Base-by-base conservation (phyloP, 2,797 vertebrate species). In the Moxostoma hubbsi region DNA sequence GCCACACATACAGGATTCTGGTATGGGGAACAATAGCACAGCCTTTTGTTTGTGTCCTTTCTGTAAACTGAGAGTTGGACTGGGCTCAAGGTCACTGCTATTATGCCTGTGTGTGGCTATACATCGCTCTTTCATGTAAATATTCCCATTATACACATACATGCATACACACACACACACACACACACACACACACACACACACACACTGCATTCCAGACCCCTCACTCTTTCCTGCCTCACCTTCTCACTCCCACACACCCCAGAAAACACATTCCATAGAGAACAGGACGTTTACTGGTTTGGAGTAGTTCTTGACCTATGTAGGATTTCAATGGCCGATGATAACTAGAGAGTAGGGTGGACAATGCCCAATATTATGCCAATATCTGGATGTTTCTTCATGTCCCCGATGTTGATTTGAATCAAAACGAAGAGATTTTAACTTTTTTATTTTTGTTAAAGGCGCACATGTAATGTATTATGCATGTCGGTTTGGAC, bases 1-100 rank as follows among this genome's bases (percentile, higher is more conserved):
- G 62, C n/a, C 55, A 80, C 55, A 68, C 67, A 61, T 59, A 74
- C 71, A 86, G 82, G 88, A 88, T 84, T 89, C 82, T 69, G 73
- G 84, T 82, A 75, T 81, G 71, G 81, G 74, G 82, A 91, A 92
- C 87, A 90, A 90, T 90, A 82, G 79, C 9, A 49, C 82, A 87
- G 86, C 86, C 88, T 88, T 89, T 85, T 83, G 50, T 74, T 67
- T 46, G 54, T 81, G 70, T 86, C 72, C 36, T 80, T 79, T 83
- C 82, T 51, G 78, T 78, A 83, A 83, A 79, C 76, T 15, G 62
- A 68, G 75, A 72, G 62, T 68, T 68, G 71, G 75, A 85, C 81
- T 79, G 43, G 81, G 77, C 73, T 80, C 85, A 87, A 90, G 85
- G 87, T 89, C 85, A 83, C 49, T n/a, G 75, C 72, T 62, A 55